Conservation (phyloP, 2,113 vertebrate species). For the Tor tambroides region DNA sequence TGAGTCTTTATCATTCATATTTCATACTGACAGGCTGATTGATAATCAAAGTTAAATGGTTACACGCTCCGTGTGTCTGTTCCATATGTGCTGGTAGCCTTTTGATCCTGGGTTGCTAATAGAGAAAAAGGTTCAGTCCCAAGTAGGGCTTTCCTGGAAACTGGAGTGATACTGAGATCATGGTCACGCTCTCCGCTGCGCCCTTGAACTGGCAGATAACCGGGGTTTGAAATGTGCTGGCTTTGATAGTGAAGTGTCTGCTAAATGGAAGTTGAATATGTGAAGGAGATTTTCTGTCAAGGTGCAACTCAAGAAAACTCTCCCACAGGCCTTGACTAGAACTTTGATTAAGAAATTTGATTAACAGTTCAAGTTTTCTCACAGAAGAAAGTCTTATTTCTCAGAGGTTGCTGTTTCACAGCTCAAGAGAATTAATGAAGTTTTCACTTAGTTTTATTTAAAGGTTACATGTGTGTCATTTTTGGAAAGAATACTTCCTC, state of each 20-base stretch:
- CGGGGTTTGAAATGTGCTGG: not conserved
- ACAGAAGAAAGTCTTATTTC: not conserved
- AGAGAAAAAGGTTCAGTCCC: not conserved
- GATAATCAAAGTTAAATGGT: slow-evolving; percentile 35
- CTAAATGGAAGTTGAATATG: not conserved
- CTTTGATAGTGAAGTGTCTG: not conserved
- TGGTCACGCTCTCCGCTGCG: not conserved
- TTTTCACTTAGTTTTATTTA: not conserved
- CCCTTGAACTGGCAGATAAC: not conserved
- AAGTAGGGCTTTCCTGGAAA: not conserved
- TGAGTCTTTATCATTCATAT: slow-evolving; percentile 42
- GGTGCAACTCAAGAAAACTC: not conserved
- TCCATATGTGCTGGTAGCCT: not conserved
- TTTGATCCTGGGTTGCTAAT: slow-evolving; percentile 1
- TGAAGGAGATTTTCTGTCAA: not conserved
- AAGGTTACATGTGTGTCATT: not conserved
- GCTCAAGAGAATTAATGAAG: not conserved
- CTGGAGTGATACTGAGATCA: not conserved
- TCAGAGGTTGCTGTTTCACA: not conserved
- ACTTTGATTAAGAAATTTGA: slow-evolving; percentile 8
- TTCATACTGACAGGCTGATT: slow-evolving; percentile 40
- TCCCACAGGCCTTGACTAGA: not conserved
- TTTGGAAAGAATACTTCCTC: not conserved
- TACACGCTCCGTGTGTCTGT: not conserved
- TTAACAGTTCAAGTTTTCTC: slow-evolving; percentile 3